Percentiles rank a stretch among this genome's conserved stretches.
Conservation (phyloP, 23 tunicate genomes). For the Halocynthia aurantium region DNA sequence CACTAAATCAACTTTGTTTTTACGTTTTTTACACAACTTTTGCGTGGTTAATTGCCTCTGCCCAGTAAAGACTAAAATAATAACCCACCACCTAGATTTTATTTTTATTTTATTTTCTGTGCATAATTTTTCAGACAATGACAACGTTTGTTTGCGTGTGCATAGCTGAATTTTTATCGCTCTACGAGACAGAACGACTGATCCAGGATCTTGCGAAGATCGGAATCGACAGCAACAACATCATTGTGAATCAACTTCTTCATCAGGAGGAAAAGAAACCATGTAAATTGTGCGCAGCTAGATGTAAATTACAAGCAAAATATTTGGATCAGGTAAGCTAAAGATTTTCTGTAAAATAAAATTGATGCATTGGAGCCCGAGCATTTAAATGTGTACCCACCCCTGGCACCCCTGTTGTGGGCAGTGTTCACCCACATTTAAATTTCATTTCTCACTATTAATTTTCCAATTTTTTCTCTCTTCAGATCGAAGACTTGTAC, state of each 20-base stretch:
- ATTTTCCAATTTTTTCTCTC: not conserved
- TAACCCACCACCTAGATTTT: no score
- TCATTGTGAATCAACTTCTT: constrained; percentile 84
- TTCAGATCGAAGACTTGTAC: constrained; percentile 71
- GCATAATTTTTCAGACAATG: constrained; percentile 49
- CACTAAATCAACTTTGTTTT: no score
- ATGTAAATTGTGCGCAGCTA: constrained; percentile 61
- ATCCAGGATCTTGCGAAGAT: constrained; percentile 91
- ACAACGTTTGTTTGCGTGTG: constrained; percentile 97
- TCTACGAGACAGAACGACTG: constrained; percentile 94
- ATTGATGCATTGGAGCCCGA: not conserved
- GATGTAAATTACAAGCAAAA: constrained; percentile 79
- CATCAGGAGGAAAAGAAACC: constrained; percentile 53
- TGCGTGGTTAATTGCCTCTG: no score
- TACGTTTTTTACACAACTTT: no score
- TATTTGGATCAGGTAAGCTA: constrained; percentile 64
- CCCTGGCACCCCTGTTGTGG: not conserved
- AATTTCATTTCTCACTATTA: constrained; percentile 3
- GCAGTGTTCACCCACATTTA: not conserved
- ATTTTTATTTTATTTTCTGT: no score
- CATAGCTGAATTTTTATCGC: constrained; percentile 91
- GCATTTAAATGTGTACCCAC: not conserved
- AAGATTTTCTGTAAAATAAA: not conserved
- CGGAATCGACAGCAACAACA: constrained; percentile 82
- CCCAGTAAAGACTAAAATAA: no score